Evolutionary conservation across 2,797 vertebrate genomes (phyloP), one percentile per base, ranked within the genome.

Genomic region (Cryptoprocta ferox): DNA sequence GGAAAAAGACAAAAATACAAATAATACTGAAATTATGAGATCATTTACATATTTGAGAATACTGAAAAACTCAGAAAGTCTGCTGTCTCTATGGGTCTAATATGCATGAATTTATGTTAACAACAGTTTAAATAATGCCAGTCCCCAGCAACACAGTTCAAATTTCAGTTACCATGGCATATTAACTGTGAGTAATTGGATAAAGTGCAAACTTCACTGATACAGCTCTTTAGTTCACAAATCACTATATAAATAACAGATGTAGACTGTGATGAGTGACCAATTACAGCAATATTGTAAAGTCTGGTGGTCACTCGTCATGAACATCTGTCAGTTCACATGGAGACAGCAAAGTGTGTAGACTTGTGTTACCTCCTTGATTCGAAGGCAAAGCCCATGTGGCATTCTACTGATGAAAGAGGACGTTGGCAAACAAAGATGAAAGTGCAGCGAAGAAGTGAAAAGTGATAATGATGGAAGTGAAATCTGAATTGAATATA

Each of bases 371-470:
- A 1, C 1, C 53, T 35, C 35, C 3, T 73, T 87, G 32, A 50
- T 14, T 48, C 2, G 6, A 5, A 75, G 11, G 24, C 3, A 14
- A 42, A 66, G 5, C 2, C 59, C 2, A 24, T 28, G 0, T n/a
- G 26, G 35, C 0, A 28, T 42, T 88, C 90, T n/a, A 50, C 16
- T 28, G 66, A 21, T 5, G 39, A 65, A 88, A 21, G 9, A 83
- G 16, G 12, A 37, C 35, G 56, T 14, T 63, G 15, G 4, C 3
- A 79, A 89, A 84, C 13, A 53, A 73, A 79, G 10, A 56, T 32
- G 28, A 56, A 95, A 92, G 9, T 65, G 2, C 3, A 92, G 2
- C 14, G 70, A 81, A 73, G 5, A n/a, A 86, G 4, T 5, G 26
- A 42, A 66, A 87, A 32, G 2, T 24, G 5, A 70, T 53, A 37